Evolutionary conservation across 2,113 vertebrate species (phyloP).

Genomic region (Butorides virescens): DNA sequence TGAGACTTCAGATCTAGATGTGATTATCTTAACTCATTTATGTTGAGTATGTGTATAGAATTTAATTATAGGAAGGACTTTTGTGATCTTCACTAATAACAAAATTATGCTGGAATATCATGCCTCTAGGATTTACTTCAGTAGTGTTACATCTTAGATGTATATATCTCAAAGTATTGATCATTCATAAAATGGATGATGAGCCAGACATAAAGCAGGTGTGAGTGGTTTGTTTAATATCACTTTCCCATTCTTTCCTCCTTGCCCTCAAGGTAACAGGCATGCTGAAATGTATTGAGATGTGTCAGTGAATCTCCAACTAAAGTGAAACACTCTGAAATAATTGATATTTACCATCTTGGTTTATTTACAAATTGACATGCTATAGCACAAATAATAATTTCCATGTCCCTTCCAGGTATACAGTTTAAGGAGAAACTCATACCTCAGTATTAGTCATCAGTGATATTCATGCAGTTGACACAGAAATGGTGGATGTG

Average conservation of each 20-base stretch:
- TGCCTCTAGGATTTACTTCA: not conserved
- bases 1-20: not conserved
- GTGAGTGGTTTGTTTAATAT: not conserved
- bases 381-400: not conserved
- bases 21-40: slow-evolving; percentile 13
- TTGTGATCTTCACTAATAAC: not conserved
- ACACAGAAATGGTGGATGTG: not conserved
- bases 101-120: not conserved
- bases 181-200: not conserved
- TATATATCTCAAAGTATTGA: not conserved
- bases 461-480: not conserved
- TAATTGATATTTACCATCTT: not conserved
- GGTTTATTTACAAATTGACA: not conserved
- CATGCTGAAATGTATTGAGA: not conserved
- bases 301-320: not conserved
- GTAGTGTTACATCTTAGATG: not conserved
- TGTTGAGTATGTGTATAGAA: not conserved
- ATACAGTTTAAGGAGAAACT: not conserved
- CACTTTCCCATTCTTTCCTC: not conserved
- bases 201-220: not conserved
- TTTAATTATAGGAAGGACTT: not conserved
- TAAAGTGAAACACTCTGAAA: not conserved
- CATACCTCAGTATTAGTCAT: not conserved
- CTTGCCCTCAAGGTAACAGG: not conserved
- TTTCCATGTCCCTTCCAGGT: not conserved